Conservation (phyloP, 1,140 invertebrate species). For the Nixonia krombeini region DNA sequence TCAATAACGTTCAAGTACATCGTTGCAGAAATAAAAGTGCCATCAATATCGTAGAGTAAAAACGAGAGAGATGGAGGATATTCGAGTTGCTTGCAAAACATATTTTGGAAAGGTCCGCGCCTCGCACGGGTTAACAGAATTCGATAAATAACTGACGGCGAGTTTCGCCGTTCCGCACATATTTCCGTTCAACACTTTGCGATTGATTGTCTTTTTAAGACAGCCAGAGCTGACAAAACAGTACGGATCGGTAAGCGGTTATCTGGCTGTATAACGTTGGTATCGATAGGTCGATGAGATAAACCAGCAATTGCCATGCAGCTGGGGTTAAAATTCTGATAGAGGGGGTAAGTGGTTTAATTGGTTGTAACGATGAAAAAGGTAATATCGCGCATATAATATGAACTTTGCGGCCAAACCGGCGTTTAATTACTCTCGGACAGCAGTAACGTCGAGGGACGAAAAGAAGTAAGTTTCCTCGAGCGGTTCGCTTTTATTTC, state of each 20-base stretch:
- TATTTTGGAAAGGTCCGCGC: no score
- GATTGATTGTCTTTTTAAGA: slow-evolving; percentile 44
- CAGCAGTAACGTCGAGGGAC: neutral
- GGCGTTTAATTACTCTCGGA: no score
- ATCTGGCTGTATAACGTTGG: slow-evolving; percentile 50
- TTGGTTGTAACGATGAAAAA: neutral
- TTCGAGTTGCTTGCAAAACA: no score
- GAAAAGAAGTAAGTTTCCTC: neutral
- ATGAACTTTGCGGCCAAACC: neutral
- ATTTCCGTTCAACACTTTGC: no score
- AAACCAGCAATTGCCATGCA: slow-evolving; percentile 42
- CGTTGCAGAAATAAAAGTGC: no score
- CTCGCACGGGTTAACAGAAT: no score
- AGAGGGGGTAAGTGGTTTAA: slow-evolving; percentile 36
- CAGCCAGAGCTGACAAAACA: slow-evolving; percentile 20
- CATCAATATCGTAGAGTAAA: no score
- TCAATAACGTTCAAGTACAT: no score
- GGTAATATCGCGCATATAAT: neutral
- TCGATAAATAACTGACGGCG: no score
- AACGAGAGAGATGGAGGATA: no score
- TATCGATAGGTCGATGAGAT: slow-evolving; percentile 48
- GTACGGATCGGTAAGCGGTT: slow-evolving; percentile 42
- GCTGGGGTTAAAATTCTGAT: no score
- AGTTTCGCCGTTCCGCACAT: no score
- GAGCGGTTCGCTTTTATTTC: neutral